Evolutionary conservation across 2,113 vertebrate genomes (phyloP).

Genomic region (Ancistrus triradiatus): DNA sequence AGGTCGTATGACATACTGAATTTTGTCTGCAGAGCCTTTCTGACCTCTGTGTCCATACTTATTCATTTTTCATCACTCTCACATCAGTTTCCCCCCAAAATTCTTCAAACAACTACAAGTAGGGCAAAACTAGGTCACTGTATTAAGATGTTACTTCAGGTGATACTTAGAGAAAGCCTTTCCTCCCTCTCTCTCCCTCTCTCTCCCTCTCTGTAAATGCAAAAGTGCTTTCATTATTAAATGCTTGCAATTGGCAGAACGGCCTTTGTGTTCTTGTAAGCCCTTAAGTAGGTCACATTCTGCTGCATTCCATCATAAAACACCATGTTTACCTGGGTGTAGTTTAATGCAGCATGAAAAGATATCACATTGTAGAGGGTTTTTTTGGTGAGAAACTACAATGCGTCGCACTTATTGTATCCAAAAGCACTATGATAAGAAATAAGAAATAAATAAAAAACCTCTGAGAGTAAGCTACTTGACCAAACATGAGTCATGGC

Average conservation of each 20-base stretch:
- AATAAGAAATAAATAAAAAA: conserved; percentile 44
- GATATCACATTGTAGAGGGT: background rate
- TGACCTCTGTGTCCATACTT: background rate
- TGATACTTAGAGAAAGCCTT: conserved; percentile 15
- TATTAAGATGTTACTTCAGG: conserved; percentile 35
- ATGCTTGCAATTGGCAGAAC: conserved; percentile 45
- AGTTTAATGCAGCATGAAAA: conserved; percentile 37
- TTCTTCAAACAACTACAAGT: conserved; percentile 28
- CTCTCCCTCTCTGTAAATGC: conserved; percentile 10
- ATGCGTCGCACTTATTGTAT: conserved; percentile 27
- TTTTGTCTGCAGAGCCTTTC: background rate
- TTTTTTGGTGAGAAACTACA: conserved; percentile 23
- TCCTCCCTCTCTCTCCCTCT: background rate
- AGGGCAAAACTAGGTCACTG: conserved; percentile 21
- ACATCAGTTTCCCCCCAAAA: too few relatives aligned
- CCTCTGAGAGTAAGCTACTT: too few relatives aligned
- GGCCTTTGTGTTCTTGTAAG: conserved; percentile 31
- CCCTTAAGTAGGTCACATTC: conserved; percentile 46
- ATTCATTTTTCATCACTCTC: conserved; percentile 29
- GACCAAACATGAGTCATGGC: too few relatives aligned
- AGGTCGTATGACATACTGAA: too few relatives aligned
- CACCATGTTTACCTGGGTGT: conserved; percentile 40
- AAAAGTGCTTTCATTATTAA: conserved; percentile 45
- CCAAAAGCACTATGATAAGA: conserved; percentile 52
- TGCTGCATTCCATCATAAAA: conserved; percentile 36